Evolutionary conservation across 1,140 invertebrate species (phyloP), one percentile per base, ranked within the genome.

Genomic region (Zaprionus inermis): DNA sequence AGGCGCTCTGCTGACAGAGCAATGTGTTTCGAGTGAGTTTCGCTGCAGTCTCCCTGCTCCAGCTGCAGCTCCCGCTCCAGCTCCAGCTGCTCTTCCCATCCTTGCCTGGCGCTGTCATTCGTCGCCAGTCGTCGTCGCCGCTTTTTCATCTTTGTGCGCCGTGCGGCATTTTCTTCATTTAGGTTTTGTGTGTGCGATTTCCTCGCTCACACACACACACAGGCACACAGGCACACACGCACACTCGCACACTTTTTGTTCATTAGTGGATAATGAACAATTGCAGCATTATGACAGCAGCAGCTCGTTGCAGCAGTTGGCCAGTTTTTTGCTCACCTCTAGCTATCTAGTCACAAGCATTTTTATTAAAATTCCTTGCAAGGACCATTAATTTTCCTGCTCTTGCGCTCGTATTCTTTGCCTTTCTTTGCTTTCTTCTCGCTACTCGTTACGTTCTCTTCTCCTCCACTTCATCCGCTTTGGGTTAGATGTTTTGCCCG

Each of bases 201-300:
- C 74, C 79, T 80, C 81, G 86, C 81, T 81, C 81, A 36, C 60
- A 84, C 81, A 85, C 81, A 85, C 81, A 36, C 60, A 30, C n/a
- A n/a, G 12, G 6, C 9, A 60, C 78, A 81, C 82, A 79, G 78
- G 57, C 28, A 63, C 41, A 49, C 20, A 51, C 52, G 49, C 60
- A 46, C 41, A 44, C 34, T 32, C 79, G 72, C 72, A 81, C 75
- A 89, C 78, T 89, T 89, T 89, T 89, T 89, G 84, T 89, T 89
- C 84, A 89, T 89, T 89, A 89, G 84, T 89, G 84, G 84, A 89
- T 89, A 89, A 89, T 89, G 84, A 89, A 88, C 84, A 88, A 88
- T 88, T 88, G 84, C 84, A 89, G 84, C 84, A 89, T 88, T 88
- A 88, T 88, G 84, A 88, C 84, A 88, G 77, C 83, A 82, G 46